Evolutionary conservation across 2,113 vertebrate species (phyloP).

Genomic region (Antechinus flavipes): DNA sequence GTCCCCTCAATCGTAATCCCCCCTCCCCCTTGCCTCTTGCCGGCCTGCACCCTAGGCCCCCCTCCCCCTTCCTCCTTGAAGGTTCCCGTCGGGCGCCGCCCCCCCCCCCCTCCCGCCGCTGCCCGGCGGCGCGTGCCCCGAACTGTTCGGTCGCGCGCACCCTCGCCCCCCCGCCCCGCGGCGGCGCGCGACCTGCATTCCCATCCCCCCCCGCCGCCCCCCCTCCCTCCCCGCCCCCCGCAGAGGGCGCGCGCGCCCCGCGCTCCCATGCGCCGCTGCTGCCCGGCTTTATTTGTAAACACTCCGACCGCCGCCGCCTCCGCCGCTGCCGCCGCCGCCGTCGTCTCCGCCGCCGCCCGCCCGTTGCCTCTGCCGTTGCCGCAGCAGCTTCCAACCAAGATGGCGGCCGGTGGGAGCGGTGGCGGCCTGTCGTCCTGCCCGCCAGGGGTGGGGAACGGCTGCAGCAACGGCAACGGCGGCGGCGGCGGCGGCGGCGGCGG

Average conservation of each 20-base stretch:
- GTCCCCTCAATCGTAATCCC: rapidly evolving
- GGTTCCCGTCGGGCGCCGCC: background rate
- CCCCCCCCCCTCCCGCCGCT: background rate
- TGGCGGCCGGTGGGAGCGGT: slow-evolving; percentile 93
- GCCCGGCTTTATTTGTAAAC: slow-evolving; percentile 51
- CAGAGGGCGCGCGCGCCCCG: background rate
- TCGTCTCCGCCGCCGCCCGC: slow-evolving; percentile 12
- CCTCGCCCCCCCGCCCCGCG: too few relatives aligned
- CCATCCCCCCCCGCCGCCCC: slow-evolving; percentile 3
- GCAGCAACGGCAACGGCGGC: slow-evolving; percentile 64
- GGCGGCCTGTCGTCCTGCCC: slow-evolving; percentile 83
- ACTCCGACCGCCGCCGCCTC: background rate
- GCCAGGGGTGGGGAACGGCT: slow-evolving; percentile 82
- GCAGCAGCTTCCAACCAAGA: slow-evolving; percentile 85
- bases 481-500: slow-evolving; percentile 69
- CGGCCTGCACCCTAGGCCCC: background rate
- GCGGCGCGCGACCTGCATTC: too few relatives aligned
- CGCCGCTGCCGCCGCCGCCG: too few relatives aligned
- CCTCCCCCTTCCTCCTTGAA: background rate
- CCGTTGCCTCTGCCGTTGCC: slow-evolving; percentile 36
- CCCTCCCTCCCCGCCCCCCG: background rate
- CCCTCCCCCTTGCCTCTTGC: background rate
- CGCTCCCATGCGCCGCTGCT: slow-evolving; percentile 44
- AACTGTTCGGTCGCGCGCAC: too few relatives aligned
- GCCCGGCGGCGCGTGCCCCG: background rate